phyloP scores from a whole-genome alignment of 2,888 invertebrate genomes.

The Pyrochroa serraticornis region DNA sequence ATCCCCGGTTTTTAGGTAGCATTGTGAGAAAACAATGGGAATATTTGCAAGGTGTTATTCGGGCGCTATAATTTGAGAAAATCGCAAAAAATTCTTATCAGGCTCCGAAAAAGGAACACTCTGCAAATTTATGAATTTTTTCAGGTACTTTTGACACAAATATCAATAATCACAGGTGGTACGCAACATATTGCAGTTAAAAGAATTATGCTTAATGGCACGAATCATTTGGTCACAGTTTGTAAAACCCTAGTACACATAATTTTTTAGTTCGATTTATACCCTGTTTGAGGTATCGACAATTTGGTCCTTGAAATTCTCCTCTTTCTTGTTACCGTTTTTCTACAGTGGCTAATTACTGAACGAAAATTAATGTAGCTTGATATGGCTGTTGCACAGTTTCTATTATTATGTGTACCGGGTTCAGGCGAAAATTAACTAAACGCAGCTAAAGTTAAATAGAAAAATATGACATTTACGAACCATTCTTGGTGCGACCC shows the following conservation, averaged over 20 bases:
- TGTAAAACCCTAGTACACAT: constrained; percentile 16
- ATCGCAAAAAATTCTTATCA: no score
- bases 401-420: constrained; percentile 11
- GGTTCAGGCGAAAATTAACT: constrained; percentile 9
- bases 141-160: constrained; percentile 35
- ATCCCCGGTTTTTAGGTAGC: no score
- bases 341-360: not conserved
- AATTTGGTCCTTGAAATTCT: constrained; percentile 10
- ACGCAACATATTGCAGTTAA: constrained; percentile 22
- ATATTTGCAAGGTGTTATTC: not conserved
- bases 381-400: no score
- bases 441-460: constrained; percentile 4
- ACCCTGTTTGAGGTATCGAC: not conserved
- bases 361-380: not conserved
- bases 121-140: constrained; percentile 1
- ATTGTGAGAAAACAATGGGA: no score
- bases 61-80: not conserved
- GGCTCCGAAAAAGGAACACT: no score
- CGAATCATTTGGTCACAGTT: constrained; percentile 31
- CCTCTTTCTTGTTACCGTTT: constrained; percentile 3
- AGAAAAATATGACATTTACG: constrained; percentile 13
- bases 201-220: constrained; percentile 28
- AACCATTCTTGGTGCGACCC: constrained; percentile 11
- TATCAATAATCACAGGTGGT: constrained; percentile 34
- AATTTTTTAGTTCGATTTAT: not conserved